phyloP scores from a whole-genome alignment of 1,140 invertebrate genomes.

The Wasmannia auropunctata region DNA sequence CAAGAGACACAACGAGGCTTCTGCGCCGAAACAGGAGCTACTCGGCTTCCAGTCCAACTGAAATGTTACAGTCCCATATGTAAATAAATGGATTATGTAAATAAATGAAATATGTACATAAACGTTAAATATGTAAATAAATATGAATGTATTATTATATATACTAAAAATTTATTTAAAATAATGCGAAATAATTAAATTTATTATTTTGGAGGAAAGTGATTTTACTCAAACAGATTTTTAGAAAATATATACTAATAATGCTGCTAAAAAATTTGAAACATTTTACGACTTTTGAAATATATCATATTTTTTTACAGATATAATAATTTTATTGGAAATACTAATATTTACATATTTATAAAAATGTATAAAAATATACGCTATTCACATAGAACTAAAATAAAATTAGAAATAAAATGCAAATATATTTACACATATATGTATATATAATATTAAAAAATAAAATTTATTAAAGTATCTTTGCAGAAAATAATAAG shows the following conservation, averaged over 20 bases:
- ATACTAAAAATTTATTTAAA: neutral
- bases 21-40: constrained; percentile 84
- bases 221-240: neutral
- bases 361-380: too few relatives aligned
- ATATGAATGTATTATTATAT: neutral
- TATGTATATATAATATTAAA: neutral
- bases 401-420: neutral
- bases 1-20: constrained; percentile 88
- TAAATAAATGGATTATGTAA: neutral
- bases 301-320: neutral
- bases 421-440: too few relatives aligned
- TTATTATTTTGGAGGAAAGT: neutral
- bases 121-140: neutral
- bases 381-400: neutral
- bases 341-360: neutral
- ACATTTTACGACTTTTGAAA: neutral
- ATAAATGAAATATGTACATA: neutral
- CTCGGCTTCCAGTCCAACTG: constrained; percentile 84
- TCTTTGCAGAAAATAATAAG: neutral
- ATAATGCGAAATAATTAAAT: neutral
- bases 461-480: too few relatives aligned
- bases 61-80: constrained; percentile 26
- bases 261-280: neutral
- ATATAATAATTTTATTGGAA: neutral
- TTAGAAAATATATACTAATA: neutral